Evolutionary conservation across 2,797 vertebrate species (phyloP).

Genomic region (Psittacula derbiana): DNA sequence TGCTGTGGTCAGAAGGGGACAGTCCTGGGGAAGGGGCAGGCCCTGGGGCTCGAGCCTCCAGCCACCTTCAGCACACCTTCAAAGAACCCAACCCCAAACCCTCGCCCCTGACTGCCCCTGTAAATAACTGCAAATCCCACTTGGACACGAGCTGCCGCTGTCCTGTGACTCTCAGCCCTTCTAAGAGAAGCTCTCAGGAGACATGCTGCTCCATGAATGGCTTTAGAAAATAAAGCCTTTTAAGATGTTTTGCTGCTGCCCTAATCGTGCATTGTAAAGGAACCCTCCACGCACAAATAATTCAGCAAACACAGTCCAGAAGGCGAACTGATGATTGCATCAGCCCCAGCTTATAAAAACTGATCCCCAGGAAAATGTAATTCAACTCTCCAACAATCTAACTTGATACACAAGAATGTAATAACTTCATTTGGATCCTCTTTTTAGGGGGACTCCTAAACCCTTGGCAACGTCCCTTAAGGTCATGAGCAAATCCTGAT

Average conservation of each 20-base stretch:
- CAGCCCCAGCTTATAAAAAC: slow-evolving; percentile 43
- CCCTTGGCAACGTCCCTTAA: slow-evolving; percentile 55
- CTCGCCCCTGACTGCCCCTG: background rate
- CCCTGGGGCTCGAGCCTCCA: background rate
- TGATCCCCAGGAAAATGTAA: slow-evolving; percentile 55
- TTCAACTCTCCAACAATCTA: slow-evolving; percentile 18
- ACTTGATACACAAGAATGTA: slow-evolving; percentile 34
- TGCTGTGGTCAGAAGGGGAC: background rate
- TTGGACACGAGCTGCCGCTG: background rate
- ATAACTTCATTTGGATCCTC: slow-evolving; percentile 37
- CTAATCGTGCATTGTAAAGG: rapidly evolving
- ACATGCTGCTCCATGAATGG: background rate
- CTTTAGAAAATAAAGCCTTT: background rate
- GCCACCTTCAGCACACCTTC: background rate
- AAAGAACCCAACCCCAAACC: background rate
- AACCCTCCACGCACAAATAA: background rate
- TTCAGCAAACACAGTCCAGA: slow-evolving; percentile 3
- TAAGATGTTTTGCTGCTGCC: background rate
- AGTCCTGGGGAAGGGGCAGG: background rate
- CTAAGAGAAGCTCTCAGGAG: background rate
- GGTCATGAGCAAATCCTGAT: slow-evolving; percentile 60
- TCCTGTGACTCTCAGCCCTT: background rate
- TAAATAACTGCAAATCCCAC: background rate
- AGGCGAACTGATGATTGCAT: slow-evolving; percentile 38
- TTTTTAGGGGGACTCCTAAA: slow-evolving; percentile 66